These are phyloP conservation scores for Eubasilissa regina DNA, from an alignment of 1,140 invertebrate genomes.

Conservation along the genomic window DNA sequence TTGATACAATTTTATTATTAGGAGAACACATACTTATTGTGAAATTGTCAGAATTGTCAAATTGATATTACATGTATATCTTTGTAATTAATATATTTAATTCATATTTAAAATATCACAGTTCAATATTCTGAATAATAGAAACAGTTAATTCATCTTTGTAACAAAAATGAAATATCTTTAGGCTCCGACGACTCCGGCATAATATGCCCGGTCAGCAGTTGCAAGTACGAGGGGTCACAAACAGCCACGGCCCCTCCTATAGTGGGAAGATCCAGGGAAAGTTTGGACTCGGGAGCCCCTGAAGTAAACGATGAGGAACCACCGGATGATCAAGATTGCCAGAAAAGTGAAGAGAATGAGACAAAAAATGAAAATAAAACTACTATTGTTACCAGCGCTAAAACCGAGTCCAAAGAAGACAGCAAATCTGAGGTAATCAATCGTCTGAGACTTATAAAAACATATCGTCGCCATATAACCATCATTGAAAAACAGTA, in stretches of 20 bases:
- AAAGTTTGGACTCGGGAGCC: slow-evolving; percentile 81
- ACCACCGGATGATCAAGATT: slow-evolving; percentile 58
- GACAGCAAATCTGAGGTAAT: slow-evolving; percentile 46
- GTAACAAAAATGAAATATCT: too few species aligned
- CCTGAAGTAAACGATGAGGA: slow-evolving; percentile 74
- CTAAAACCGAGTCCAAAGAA: slow-evolving; percentile 4
- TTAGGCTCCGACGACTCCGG: slow-evolving; percentile 89
- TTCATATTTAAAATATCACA: too few species aligned
- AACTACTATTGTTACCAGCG: neutral
- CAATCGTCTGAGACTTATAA: neutral
- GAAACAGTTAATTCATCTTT: too few species aligned
- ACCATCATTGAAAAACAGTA: too few species aligned
- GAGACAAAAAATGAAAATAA: neutral
- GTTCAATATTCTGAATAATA: too few species aligned
- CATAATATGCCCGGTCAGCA: slow-evolving; percentile 78
- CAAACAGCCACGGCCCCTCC: slow-evolving; percentile 45
- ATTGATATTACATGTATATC: too few species aligned
- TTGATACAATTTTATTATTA: too few species aligned
- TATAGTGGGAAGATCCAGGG: slow-evolving; percentile 73
- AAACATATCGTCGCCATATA: too few species aligned
- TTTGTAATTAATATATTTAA: too few species aligned
- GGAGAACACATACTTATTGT: too few species aligned
- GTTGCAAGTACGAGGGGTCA: neutral
- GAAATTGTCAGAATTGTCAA: too few species aligned
- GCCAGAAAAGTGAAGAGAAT: slow-evolving; percentile 35